A percentile compares a stretch with the other conserved stretches of the same genome.
phyloP scores from a whole-genome alignment of 2,797 vertebrate genomes.

The Mareca strepera region DNA sequence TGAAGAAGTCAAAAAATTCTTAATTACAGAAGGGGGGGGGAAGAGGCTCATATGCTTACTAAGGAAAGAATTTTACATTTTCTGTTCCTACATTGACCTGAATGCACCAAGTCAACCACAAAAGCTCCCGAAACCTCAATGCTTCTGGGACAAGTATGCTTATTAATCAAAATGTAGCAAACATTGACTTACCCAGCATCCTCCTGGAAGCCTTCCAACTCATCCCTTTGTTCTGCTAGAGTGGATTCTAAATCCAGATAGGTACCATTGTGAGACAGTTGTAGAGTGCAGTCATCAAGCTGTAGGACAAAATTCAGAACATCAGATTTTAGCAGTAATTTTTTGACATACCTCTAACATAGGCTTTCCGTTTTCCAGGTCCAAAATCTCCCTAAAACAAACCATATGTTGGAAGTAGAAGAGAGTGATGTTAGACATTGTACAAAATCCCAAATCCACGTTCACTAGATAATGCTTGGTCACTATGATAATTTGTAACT shows the following conservation, averaged over 20 bases:
- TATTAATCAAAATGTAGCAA: background rate
- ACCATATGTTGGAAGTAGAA: accelerated
- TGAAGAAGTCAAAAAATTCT: background rate
- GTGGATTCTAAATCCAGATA: conserved; percentile 99
- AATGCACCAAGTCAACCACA: background rate
- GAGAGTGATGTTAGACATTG: background rate
- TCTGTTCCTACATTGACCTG: background rate
- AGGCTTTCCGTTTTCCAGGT: background rate
- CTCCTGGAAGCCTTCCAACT: conserved; percentile 95
- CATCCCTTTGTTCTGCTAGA: conserved; percentile 92
- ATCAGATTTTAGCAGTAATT: background rate
- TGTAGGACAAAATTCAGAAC: conserved; percentile 69
- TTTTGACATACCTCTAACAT: background rate
- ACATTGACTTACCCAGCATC: conserved; percentile 90
- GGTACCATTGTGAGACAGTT: conserved; percentile 94
- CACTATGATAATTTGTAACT: background rate
- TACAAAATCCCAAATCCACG: background rate
- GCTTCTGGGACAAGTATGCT: background rate
- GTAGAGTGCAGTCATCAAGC: conserved; percentile 94
- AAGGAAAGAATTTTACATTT: background rate
- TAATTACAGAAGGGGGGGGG: background rate
- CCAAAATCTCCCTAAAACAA: background rate
- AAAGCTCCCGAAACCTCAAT: background rate
- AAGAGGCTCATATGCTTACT: accelerated
- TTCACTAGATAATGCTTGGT: background rate